Evolutionary conservation across 2,888 invertebrate genomes (phyloP), one percentile per base, ranked within the genome.

Genomic region (Dyspetes luteomarginatus): DNA sequence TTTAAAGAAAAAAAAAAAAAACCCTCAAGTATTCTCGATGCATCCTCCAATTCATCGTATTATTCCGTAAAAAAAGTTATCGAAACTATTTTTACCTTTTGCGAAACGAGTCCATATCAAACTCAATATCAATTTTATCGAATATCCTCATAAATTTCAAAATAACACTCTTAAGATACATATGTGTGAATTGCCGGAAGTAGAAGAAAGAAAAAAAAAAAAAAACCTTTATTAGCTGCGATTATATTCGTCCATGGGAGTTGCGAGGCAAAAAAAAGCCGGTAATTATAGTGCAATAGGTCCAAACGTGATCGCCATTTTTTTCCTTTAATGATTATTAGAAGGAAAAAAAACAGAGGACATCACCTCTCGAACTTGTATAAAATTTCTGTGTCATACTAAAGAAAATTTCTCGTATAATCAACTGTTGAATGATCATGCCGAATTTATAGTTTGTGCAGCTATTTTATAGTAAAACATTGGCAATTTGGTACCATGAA

Each of bases 81-180:
- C 71, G 30, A 41, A 62, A 64, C 45, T 19, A 45, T 9, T 26
- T 22, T 55, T 45, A 30, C 76, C 48, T 69, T 81, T 64, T 43
- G 52, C 60, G 50, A 78, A 82, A 84, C 60, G 62, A 69, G 81
- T 71, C 74, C 85, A 85, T 85, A 86, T 86, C 85, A 82, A 62
- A 69, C 75, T 60, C 12, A 82, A 82, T 83, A 83, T 83, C 83
- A 84, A 62, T 22, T 19, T 12, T n/a, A 48, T 15, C 17, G 45
- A 69, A 45, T 26, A 9, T 28, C 28, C 45, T 50, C 24, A 60
- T 36, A 67, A 28, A 75, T 60, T 58, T 43, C 17, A 19, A 58
- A 50, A 50, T 58, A 77, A 24, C 36, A 19, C 65, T 77, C 56
- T 65, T 19, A 64, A 64, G 58, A 28, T 26, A n/a, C 2, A 48